Percentiles rank a stretch among this genome's conserved stretches.
These are phyloP conservation scores for Typhlomys cinereus DNA, from an alignment of 2,113 vertebrate species.

Conservation along the genomic window DNA sequence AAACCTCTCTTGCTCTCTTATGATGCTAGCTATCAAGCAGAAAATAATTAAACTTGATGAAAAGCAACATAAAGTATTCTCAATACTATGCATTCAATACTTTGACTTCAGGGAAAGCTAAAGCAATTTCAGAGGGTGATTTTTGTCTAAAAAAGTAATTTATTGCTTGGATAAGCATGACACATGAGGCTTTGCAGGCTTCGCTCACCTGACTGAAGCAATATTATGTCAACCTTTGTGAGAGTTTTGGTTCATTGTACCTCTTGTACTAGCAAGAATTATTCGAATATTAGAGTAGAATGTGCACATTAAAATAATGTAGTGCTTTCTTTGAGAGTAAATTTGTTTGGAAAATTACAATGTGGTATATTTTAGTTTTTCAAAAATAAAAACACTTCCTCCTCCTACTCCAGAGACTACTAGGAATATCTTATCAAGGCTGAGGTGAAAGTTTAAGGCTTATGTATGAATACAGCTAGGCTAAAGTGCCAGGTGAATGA, in stretches of 20 bases:
- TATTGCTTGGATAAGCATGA: slow-evolving; percentile 69
- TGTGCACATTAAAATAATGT: neutral
- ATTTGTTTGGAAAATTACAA: slow-evolving; percentile 54
- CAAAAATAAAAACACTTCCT: neutral
- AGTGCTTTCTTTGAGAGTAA: slow-evolving; percentile 43
- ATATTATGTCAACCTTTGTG: slow-evolving; percentile 52
- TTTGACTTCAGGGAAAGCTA: slow-evolving; percentile 51
- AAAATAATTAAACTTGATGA: slow-evolving; percentile 60
- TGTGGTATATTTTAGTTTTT: slow-evolving; percentile 15
- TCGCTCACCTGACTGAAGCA: neutral
- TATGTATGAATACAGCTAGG: neutral
- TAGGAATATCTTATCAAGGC: slow-evolving; percentile 17
- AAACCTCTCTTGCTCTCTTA: slow-evolving; percentile 41
- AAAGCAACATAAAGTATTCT: slow-evolving; percentile 39
- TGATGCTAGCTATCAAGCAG: slow-evolving; percentile 32
- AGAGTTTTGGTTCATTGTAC: slow-evolving; percentile 49
- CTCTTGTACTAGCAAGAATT: slow-evolving; percentile 31
- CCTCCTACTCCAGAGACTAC: slow-evolving; percentile 20
- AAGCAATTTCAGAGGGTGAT: slow-evolving; percentile 61
- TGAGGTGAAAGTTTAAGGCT: slow-evolving; percentile 12
- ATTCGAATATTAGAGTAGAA: slow-evolving; percentile 53
- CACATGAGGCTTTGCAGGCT: slow-evolving; percentile 14
- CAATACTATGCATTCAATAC: slow-evolving; percentile 28
- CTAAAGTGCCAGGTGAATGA: neutral
- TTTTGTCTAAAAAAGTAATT: slow-evolving; percentile 70